Evolutionary conservation across 92 coral and sea anemone genomes (phyloP), one percentile per base, ranked within the genome.

Genomic region (Actinernus sp.): DNA sequence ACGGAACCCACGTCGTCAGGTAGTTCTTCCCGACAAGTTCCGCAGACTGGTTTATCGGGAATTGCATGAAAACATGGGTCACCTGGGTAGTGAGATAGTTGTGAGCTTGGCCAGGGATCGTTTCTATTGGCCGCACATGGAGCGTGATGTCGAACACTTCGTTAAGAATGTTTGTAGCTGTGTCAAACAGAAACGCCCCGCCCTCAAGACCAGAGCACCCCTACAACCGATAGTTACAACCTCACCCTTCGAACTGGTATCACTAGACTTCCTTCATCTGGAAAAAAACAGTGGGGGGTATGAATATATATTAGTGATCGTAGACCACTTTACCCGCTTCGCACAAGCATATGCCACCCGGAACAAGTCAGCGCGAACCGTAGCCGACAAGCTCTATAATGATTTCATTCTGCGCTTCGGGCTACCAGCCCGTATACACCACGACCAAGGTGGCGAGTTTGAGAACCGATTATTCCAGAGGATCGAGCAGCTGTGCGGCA

Each of bases 391-490:
- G 46, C 45, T 73, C 25, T 65, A 64, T 61, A 68, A 76, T 40
- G 73, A 76, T 18, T 83, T 50, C 49, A 47, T 75, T 25, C 63
- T 54, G 24, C 71, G 77, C n/a, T 82, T 74, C 54, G 68, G 82
- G 23, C 64, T 82, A 29, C 83, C 83, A 9, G 43, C 56, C 26
- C 26, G 50, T 38, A 50, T 80, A 18, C 75, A 82, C 65, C n/a
- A n/a, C n/a, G n/a, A n/a, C n/a, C n/a, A n/a, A n/a, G n/a, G n/a
- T n/a, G n/a, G n/a, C n/a, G n/a, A n/a, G n/a, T n/a, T n/a, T n/a
- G n/a, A n/a, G n/a, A n/a, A n/a, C 23, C 29, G 36, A 13, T 61
- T 83, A 25, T 74, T 67, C 36, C 10, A 16, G 26, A 49, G 48
- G 21, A 68, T 76, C 0, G 68, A 83, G 36, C 31, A 65, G 63